These are phyloP conservation scores for Drosophila borealis DNA, from an alignment of 2,888 invertebrate genomes.

Conservation along the genomic window DNA sequence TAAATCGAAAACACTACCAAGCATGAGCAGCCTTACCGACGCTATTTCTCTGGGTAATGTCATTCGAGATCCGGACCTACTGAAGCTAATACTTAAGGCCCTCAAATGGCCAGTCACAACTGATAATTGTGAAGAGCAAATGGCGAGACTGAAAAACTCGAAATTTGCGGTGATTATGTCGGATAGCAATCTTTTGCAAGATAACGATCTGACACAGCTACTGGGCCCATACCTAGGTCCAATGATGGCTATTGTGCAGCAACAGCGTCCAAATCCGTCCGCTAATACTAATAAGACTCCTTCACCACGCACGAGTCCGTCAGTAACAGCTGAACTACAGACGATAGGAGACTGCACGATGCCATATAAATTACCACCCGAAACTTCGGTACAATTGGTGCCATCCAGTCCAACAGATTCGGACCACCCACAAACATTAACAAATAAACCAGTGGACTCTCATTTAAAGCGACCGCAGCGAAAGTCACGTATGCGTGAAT, in stretches of 20 bases:
- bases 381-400: constrained; percentile 84
- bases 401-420: constrained; percentile 80
- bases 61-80: constrained; percentile 83
- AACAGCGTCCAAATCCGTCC: constrained; percentile 63
- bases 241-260: constrained; percentile 69
- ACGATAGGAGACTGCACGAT: constrained; percentile 65
- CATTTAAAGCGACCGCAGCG: constrained; percentile 35
- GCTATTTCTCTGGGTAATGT: constrained; percentile 83
- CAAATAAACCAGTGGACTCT: constrained; percentile 1
- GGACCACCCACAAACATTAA: constrained; percentile 23
- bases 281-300: constrained; percentile 8
- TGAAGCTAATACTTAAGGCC: constrained; percentile 84
- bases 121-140: constrained; percentile 80
- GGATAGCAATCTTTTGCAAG: constrained; percentile 83
- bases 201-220: constrained; percentile 83
- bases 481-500: constrained; percentile 40
- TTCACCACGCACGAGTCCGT: constrained; percentile 35
- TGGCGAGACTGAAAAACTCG: constrained; percentile 80
- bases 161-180: constrained; percentile 83
- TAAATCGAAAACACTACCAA: constrained; percentile 42
- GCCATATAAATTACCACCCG: constrained; percentile 83
- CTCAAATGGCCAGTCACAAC: constrained; percentile 83
- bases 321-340: constrained; percentile 41
- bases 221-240: constrained; percentile 82
- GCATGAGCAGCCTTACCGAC: constrained; percentile 71